Base-by-base conservation (phyloP, 2,113 vertebrate species). In the Amblyopsis rosae region DNA sequence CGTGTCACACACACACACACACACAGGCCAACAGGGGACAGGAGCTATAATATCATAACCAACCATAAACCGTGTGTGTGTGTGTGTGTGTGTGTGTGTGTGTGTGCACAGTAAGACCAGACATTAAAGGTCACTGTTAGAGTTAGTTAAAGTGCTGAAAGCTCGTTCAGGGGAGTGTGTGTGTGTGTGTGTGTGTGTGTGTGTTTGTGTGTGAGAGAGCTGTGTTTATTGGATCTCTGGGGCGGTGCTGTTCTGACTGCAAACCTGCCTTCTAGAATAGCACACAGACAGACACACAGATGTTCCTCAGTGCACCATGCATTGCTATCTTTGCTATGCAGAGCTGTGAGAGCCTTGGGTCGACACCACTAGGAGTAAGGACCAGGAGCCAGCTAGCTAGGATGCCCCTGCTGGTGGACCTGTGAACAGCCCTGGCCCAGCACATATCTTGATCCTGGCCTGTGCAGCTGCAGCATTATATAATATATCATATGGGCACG, bases 231-330 rank as follows among this genome's bases (percentile, higher is more conserved):
- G 59, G 53, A 45, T 62, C 58, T 69, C 47, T 19, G 57, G 49
- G 16, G 15, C 62, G 65, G 55, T 73, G 73, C 61, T 57, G 82
- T n/a, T 53, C 62, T 67, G 49, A 75, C 32, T 56, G 69, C 60
- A 73, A 60, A 26, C 41, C 53, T 12, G 54, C 12, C 54, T n/a
- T 55, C 10, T 8, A 5, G 54, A 10, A 17, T 16, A n/a, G 53
- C 54, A 26, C 35, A 41, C 4, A 41, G 5, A 8, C 35, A 41
- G 5, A 41, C 35, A 41, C 35, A 41, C 35, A 41, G 35, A 41
- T 7, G 35, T 41, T 5, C 7, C 35, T 41, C 5, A 41, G 35
- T 0, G 35, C 35, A 6, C 7, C 4, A 41, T 41, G 35, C 35
- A 3, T 5, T 41, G 5, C 35, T 41, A 8, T 8, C 35, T 3